A percentile compares a stretch with the other conserved stretches of the same genome.
Evolutionary conservation across 2,888 invertebrate species (phyloP).

Genomic region (Norana najaformis): DNA sequence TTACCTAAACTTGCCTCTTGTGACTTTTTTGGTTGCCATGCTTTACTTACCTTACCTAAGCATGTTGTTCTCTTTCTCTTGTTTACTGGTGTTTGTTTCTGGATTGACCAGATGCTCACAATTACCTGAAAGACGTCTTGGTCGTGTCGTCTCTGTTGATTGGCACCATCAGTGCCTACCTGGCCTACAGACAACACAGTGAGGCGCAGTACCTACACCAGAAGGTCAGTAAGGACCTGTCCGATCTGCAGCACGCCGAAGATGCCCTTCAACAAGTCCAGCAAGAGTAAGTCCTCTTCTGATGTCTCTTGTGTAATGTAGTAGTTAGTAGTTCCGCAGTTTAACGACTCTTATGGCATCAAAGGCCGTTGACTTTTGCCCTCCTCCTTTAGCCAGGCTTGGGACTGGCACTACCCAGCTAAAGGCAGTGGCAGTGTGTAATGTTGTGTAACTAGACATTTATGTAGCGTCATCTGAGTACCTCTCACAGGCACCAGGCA

Average conservation of each 20-base stretch:
- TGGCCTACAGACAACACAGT: conserved; percentile 86
- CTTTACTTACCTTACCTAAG: neutral
- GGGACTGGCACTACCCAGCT: no score
- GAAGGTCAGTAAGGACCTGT: conserved; percentile 77
- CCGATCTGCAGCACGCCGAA: conserved; percentile 73
- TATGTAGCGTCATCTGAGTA: neutral
- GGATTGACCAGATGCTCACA: conserved; percentile 66
- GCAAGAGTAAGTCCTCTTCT: conserved; percentile 30
- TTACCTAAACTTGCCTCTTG: no score
- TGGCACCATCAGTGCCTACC: conserved; percentile 86
- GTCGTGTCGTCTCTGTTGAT: conserved; percentile 80
- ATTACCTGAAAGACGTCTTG: conserved; percentile 85
- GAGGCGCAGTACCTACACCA: conserved; percentile 79
- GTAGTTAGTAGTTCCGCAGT: no score
- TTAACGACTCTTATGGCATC: no score
- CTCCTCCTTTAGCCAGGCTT: no score
- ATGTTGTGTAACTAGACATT: neutral
- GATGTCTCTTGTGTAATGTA: neutral
- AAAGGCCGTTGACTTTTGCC: no score
- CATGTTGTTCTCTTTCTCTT: neutral
- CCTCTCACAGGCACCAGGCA: neutral
- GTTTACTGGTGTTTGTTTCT: neutral
- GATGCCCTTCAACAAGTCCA: conserved; percentile 78
- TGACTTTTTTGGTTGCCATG: no score
- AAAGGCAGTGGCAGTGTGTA: no score